Evolutionary conservation across 1,140 invertebrate species (phyloP).

Genomic region (Melitaea cinxia): DNA sequence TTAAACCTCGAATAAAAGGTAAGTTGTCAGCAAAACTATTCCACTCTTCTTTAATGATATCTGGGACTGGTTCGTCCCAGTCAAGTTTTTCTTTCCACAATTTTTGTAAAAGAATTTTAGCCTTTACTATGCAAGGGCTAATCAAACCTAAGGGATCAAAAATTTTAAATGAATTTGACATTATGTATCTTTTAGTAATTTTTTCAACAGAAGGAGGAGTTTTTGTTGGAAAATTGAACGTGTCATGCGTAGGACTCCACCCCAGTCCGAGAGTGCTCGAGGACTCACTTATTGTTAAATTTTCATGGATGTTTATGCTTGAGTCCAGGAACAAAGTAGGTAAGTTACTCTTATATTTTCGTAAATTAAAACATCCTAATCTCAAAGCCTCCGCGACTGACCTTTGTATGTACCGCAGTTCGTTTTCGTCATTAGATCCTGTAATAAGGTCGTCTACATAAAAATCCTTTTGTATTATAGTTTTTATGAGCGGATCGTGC

Average conservation of each 20-base stretch:
- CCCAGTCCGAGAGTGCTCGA: no score
- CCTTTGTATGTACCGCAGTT: background rate
- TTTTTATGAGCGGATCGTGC: background rate
- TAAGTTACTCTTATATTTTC: background rate
- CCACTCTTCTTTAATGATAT: background rate
- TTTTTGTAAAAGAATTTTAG: conserved; percentile 2
- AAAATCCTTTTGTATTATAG: conserved; percentile 8
- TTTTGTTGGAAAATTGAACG: background rate
- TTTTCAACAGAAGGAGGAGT: background rate
- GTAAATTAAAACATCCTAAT: background rate
- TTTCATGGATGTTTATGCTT: background rate
- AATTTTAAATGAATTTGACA: conserved; percentile 1
- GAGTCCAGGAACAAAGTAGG: background rate
- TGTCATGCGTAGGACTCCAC: background rate
- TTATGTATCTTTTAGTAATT: conserved; percentile 1
- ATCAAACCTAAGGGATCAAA: conserved; percentile 3
- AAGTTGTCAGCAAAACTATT: background rate
- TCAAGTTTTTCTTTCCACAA: conserved; percentile 1
- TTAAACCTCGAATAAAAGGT: conserved; percentile 2
- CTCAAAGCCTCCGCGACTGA: background rate
- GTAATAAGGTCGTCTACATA: conserved; percentile 6
- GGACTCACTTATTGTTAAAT: no score
- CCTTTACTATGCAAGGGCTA: background rate
- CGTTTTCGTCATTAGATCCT: background rate
- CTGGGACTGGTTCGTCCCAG: background rate